These are phyloP conservation scores for Podargus strigoides DNA, from an alignment of 2,797 vertebrate species.

Conservation along the genomic window DNA sequence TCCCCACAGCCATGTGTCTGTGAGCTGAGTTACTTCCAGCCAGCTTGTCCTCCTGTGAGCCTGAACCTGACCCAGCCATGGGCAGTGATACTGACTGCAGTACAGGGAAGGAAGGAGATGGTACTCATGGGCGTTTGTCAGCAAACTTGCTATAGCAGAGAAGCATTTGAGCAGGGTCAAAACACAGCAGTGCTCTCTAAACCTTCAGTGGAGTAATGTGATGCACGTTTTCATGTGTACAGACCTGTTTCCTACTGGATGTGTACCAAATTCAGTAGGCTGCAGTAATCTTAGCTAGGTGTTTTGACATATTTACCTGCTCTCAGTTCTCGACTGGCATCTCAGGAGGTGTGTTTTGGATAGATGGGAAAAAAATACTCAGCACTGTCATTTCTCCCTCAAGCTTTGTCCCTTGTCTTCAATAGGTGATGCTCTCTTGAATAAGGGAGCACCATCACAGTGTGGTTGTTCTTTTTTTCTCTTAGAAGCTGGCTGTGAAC, in stretches of 20 bases:
- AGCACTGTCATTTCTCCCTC: accelerated
- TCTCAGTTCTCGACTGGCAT: neutral
- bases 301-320: neutral
- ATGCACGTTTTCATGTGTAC: neutral
- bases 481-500: neutral
- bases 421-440: neutral
- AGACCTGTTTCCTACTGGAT: neutral
- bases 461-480: neutral
- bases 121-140: accelerated
- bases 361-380: neutral
- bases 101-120: accelerated
- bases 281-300: neutral
- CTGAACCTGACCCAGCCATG: accelerated
- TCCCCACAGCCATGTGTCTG: neutral
- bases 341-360: neutral
- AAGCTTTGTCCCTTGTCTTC: neutral
- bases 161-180: neutral
- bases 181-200: neutral
- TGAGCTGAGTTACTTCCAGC: neutral
- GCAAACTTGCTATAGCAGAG: neutral
- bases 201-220: neutral
- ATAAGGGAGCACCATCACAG: neutral
- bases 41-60: neutral
- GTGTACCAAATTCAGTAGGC: neutral
- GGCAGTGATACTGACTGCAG: accelerated